Evolutionary conservation across 2,797 vertebrate genomes (phyloP).

Genomic region (Manis pentadactyla): DNA sequence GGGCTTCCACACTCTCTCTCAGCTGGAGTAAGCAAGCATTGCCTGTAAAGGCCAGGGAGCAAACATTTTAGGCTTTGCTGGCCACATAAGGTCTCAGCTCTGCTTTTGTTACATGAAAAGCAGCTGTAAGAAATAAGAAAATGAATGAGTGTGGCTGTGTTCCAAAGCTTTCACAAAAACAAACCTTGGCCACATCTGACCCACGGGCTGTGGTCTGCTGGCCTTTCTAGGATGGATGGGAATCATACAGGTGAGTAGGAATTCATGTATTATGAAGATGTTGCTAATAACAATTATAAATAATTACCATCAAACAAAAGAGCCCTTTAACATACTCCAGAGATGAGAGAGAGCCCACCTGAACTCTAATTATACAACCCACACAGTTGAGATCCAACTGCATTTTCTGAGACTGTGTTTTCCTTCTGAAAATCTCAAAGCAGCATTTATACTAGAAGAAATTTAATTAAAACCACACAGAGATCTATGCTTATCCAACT

Average conservation of each 20-base stretch:
- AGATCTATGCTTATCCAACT: slow-evolving; percentile 74
- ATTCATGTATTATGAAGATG: background rate
- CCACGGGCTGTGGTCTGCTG: background rate
- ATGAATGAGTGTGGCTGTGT: fast-evolving
- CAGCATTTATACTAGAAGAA: background rate
- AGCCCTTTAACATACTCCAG: background rate
- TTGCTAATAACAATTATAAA: background rate
- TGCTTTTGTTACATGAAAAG: background rate
- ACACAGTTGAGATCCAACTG: background rate
- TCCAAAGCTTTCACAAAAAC: background rate
- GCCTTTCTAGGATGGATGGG: background rate
- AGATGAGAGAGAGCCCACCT: background rate
- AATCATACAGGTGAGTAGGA: no score
- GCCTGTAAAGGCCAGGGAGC: background rate
- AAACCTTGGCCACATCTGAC: no score
- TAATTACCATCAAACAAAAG: background rate
- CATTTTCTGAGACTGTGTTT: background rate
- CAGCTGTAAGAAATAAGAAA: background rate
- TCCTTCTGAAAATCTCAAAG: slow-evolving; percentile 26
- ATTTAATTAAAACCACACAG: slow-evolving; percentile 72
- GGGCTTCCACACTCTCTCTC: background rate
- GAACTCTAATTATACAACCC: background rate
- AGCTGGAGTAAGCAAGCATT: background rate
- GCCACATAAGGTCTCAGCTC: background rate
- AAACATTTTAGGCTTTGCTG: background rate